Percentiles rank a stretch among this genome's conserved stretches.
Evolutionary conservation across 2,888 invertebrate genomes (phyloP).

Genomic region (Calliscelio sp.): DNA sequence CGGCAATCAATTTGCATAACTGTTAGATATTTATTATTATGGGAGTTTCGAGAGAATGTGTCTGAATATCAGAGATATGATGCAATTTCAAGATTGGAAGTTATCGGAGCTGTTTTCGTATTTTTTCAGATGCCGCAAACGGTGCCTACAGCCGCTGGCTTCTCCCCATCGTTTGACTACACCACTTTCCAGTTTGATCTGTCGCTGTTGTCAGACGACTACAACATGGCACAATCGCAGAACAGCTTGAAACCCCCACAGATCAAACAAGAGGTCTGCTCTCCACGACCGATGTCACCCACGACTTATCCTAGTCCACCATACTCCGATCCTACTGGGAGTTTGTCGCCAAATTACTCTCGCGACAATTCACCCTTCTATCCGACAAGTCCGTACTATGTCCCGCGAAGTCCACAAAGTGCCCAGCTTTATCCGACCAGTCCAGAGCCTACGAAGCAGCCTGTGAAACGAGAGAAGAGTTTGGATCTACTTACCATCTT

Average conservation of each 20-base stretch:
- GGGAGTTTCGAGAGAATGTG: too few relatives aligned
- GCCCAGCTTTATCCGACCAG: conserved; percentile 84
- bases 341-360: conserved; percentile 83
- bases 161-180: conserved; percentile 91
- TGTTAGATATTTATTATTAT: too few relatives aligned
- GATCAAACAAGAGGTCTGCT: conserved; percentile 87
- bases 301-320: conserved; percentile 82
- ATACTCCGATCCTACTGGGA: conserved; percentile 80
- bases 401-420: conserved; percentile 85
- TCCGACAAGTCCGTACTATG: conserved; percentile 84
- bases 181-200: conserved; percentile 90
- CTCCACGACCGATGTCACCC: conserved; percentile 83
- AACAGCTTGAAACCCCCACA: conserved; percentile 83
- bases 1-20: too few relatives aligned
- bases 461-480: conserved; percentile 84
- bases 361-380: conserved; percentile 84
- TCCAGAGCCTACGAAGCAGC: conserved; percentile 83
- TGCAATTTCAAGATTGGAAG: too few relatives aligned
- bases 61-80: too few relatives aligned
- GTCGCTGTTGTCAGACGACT: conserved; percentile 90
- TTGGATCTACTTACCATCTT: conserved; percentile 84
- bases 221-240: conserved; percentile 82
- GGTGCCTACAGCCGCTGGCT: conserved; percentile 91
- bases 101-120: conserved; percentile 38
- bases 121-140: conserved; percentile 93